Conservation (phyloP, 2,113 vertebrate species). For the Microcebus griseorufus region DNA sequence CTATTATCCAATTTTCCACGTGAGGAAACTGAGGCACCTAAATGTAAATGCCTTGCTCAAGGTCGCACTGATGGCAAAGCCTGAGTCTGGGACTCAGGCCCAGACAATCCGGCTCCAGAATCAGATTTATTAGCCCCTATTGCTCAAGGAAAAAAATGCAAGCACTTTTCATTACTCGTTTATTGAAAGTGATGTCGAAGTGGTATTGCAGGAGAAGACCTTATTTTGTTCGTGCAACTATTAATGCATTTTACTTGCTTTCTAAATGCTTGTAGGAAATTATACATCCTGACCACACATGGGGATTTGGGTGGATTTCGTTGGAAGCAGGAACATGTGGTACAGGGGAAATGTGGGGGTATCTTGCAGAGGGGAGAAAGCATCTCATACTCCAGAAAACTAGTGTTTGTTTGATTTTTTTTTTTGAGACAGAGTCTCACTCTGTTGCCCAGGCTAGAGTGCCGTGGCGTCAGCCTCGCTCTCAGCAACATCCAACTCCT, state of each 20-base stretch:
- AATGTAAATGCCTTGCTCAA: neutral
- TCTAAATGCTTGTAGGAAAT: neutral
- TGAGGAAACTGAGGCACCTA: slow-evolving; percentile 31
- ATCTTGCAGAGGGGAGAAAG: neutral
- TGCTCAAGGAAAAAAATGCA: neutral
- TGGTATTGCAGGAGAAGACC: neutral
- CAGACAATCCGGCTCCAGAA: slow-evolving; percentile 47
- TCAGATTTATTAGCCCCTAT: slow-evolving; percentile 33
- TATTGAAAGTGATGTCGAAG: slow-evolving; percentile 10
- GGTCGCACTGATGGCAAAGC: neutral
- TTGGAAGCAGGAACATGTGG: neutral
- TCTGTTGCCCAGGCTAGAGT: no score
- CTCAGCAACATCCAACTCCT: no score
- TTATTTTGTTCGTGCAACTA: neutral
- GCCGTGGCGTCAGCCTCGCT: no score
- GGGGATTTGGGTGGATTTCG: neutral
- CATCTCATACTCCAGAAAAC: accelerated
- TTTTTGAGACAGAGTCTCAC: no score
- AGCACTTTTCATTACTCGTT: slow-evolving; percentile 42
- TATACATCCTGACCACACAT: accelerated
- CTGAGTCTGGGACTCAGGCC: slow-evolving; percentile 5
- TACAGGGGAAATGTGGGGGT: accelerated
- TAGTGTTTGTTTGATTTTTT: neutral
- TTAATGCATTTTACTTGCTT: neutral
- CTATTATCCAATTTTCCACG: neutral